Conservation (phyloP, 2,113 vertebrate genomes). For the Galeopterus variegatus region DNA sequence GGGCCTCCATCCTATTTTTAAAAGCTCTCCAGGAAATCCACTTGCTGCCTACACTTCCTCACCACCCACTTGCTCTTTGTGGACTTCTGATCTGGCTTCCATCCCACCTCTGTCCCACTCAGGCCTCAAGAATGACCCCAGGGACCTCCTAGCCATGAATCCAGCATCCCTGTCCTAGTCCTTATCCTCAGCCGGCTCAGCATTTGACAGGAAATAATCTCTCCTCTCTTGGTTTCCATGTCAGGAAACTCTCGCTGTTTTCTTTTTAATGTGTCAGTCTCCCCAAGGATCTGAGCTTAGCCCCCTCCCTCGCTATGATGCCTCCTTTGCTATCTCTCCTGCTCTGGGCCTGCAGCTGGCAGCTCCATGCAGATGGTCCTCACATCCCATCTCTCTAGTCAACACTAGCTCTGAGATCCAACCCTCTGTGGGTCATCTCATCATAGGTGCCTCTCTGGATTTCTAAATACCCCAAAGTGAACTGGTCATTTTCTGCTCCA, state of each 20-base stretch:
- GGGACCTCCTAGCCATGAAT: neutral
- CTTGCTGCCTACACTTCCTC: conserved; percentile 65
- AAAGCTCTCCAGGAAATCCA: conserved; percentile 72
- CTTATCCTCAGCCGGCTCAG: neutral
- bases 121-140: conserved; percentile 50
- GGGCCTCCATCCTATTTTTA: conserved; percentile 61
- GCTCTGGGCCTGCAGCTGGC: neutral
- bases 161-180: neutral
- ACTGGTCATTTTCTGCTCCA: neutral
- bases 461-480: neutral
- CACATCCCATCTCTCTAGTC: neutral
- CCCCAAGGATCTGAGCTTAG: neutral
- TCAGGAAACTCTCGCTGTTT: neutral
- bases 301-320: rapidly evolving
- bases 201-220: conserved; percentile 52
- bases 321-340: neutral
- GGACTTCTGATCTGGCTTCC: conserved; percentile 53
- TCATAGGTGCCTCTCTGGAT: neutral
- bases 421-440: neutral
- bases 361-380: rapidly evolving
- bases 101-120: neutral
- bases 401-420: neutral
- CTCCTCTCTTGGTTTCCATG: neutral
- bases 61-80: conserved; percentile 17
- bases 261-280: neutral